Base-by-base conservation (phyloP, 2,113 vertebrate species). In the Odocoileus hemionus region DNA sequence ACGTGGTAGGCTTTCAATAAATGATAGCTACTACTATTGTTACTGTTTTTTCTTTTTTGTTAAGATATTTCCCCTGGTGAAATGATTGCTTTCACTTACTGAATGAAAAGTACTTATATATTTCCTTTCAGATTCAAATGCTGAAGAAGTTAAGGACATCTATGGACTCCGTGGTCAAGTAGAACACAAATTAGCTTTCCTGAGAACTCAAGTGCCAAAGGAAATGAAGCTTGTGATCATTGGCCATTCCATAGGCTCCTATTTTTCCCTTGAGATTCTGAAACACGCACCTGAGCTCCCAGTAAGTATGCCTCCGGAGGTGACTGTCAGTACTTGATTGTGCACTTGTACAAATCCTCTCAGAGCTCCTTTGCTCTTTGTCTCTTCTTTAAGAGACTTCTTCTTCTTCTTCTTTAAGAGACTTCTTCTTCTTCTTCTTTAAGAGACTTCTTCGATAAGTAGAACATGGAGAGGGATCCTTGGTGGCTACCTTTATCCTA, bases 181-280 rank as follows among this genome's bases (percentile, higher is more conserved):
- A 70, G 99, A 99, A 88, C 99, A 99, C 98, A 99, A 99, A 93
- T 95, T 99, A 97, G 98, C 98, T 94, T 99, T 99, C 98, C 98
- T 99, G 86, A 99, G 95, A 97, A 98, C 99, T 91, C 99, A 99
- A 1, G 99, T 99, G 33, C 99, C 99, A 28, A 99, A 98, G 91
- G 98, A 99, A 47, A 99, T 99, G 92, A 99, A 99, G 55, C 98
- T 99, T 93, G 98, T 99, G 39, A 96, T 99, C 94, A 98, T 99
- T 64, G 99, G 99, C 92, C 99, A 99, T 98, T 99, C 99, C 28
- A 99, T 99, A 28, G 99, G 99, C 89, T 99, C 99, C 98, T 99
- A 99, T 97, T 98, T 99, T 64, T 98, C 99, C 84, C 98, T 99
- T 96, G 99, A 99, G 95, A 99, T 99, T 98, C 99, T 99, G 99